Base-by-base conservation (phyloP, 2,797 vertebrate species). In the Pseudotriccus pelzelni region DNA sequence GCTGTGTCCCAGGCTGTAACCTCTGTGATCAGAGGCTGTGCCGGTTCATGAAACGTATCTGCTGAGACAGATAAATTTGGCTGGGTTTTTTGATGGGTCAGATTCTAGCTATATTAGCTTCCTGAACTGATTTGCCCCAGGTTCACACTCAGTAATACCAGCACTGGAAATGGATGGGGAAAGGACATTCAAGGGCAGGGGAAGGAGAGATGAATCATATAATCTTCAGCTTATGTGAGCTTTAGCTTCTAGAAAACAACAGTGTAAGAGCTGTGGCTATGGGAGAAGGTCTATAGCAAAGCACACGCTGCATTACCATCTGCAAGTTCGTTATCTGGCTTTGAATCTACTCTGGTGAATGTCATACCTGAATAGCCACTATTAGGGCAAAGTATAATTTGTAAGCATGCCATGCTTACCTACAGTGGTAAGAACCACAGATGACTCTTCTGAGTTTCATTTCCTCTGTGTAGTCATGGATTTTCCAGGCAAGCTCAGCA, bases 401-500 rank as follows among this genome's bases (percentile, higher is more conserved):
- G 90, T 55, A 47, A 88, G 36, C 73, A 69, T 72, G 62, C 46
- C 87, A 81, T 0, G 0, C 55, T 76, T 53, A 55, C 63, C 73
- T 86, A 15, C 37, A 68, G n/a, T 7, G 18, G 62, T 81, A 63
- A 78, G 49, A 95, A 76, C 91, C 74, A 81, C 89, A 91, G 41
- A 73, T 66, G 32, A 88, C 46, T 84, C 62, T 80, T 83, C 50
- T 59, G 62, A 74, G 39, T 91, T 93, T 96, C 73, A 69, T 72
- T 86, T 93, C 93, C 85, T 95, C 75, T 4, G 0, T 76, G 89
- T 75, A 74, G 74, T 62, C 69, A 66, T 88, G 86, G 93, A 94
- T 93, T 97, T 95, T 96, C 84, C 93, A 93, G 73, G 53, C 23
- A 2, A 88, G 62, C 47, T 94, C 77, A 73, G 55, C 83, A 84